Conservation (phyloP, 2,113 vertebrate species). For the Menidia beryllina region DNA sequence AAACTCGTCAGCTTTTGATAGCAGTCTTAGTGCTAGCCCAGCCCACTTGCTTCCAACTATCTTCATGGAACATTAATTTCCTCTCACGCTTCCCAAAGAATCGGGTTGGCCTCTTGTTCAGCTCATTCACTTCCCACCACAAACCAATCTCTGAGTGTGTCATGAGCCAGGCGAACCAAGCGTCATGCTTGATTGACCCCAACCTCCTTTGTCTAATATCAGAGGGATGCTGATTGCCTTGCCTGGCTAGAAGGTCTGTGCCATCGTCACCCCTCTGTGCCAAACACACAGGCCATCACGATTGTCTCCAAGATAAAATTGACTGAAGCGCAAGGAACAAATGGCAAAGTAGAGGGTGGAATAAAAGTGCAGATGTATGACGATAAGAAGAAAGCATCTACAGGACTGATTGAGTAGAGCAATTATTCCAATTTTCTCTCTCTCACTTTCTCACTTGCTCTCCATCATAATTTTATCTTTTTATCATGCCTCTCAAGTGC, state of each 20-base stretch:
- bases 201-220: slow-evolving; percentile 20
- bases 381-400: too few species aligned
- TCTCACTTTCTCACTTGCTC: too few species aligned
- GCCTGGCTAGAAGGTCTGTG: neutral
- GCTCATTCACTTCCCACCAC: slow-evolving; percentile 5
- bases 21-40: neutral
- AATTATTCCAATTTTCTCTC: slow-evolving; percentile 42
- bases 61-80: slow-evolving; percentile 27
- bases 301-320: slow-evolving; percentile 49
- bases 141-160: slow-evolving; percentile 35
- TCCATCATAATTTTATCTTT: slow-evolving; percentile 38
- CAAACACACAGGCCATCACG: slow-evolving; percentile 27
- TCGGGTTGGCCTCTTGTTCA: slow-evolving; percentile 15
- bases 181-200: slow-evolving; percentile 28
- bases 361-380: slow-evolving; percentile 1
- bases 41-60: neutral
- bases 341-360: neutral
- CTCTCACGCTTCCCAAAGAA: slow-evolving; percentile 17
- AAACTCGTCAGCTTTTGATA: slow-evolving; percentile 35
- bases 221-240: slow-evolving; percentile 11
- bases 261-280: slow-evolving; percentile 43
- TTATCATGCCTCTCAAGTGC: slow-evolving; percentile 40
- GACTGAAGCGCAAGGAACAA: slow-evolving; percentile 10
- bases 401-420: slow-evolving; percentile 9
- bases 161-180: neutral